Base-by-base conservation (phyloP, 2,113 vertebrate species). In the Nyctibius bracteatus region DNA sequence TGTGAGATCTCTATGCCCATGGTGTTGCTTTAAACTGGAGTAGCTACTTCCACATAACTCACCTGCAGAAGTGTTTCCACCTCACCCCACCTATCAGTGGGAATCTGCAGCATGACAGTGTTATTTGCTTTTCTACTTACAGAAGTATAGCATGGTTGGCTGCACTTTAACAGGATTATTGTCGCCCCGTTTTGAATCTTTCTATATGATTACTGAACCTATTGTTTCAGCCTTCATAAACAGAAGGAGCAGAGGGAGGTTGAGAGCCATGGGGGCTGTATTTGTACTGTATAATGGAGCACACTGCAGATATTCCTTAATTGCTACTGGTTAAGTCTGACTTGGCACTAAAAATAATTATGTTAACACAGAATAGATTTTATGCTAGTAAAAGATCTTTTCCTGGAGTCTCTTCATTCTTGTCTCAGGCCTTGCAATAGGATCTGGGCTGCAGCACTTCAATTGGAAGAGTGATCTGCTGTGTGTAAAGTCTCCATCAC, bases 201-300 rank as follows among this genome's bases (percentile, higher is more conserved):
- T 58, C 19, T 12, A 11, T 17, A 19, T 0, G 0, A 39, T 28
- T 62, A 9, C 24, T 63, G 33, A 85, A 55, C 11, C 9, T 31
- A 6, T 75, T 67, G 20, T 87, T 81, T 81, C 58, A 67, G 7
- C 11, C 23, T n/a, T 55, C 52, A 23, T 41, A 51, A 82, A 39
- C 0, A 63, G 66, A 79, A 67, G n/a, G 20, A 58, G 49, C 7
- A 73, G 37, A 89, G 23, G 25, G 31, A 90, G 16, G 24, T 27
- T 27, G 39, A 57, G 54, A 73, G 24, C 12, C 33, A 4, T 2
- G 6, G 39, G 27, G 39, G 1, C 9, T 57, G 18, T 22, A 33
- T 75, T 90, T 85, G 27, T 37, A 14, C 55, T 12, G 11, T 10
- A 9, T 7, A 43, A 55, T 19, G 20, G 35, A 88, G 14, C 11